phyloP scores from a whole-genome alignment of 2,113 vertebrate species.

The Brienomyrus brachyistius region DNA sequence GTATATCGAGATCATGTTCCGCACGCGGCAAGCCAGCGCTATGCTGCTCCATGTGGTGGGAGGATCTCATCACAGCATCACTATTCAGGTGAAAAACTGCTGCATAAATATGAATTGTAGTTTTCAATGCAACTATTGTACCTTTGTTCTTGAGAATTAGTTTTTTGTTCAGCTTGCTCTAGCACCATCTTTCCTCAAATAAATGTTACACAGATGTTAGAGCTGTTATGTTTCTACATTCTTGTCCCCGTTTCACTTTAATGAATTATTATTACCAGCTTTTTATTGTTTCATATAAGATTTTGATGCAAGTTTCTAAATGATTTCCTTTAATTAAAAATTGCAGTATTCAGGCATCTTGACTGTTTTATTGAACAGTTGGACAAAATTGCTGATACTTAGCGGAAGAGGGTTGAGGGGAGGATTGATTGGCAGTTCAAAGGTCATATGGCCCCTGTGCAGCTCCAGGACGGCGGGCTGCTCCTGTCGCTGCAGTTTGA shows the following conservation, averaged over 20 bases:
- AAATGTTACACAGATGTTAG: background rate
- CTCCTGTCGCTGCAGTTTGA: conserved; percentile 69
- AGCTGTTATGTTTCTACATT: background rate
- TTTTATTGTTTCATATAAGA: background rate
- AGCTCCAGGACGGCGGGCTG: conserved; percentile 72
- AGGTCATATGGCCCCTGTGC: conserved; percentile 11
- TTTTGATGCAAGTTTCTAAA: background rate
- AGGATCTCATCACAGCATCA: conserved; percentile 70
- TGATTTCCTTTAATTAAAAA: background rate
- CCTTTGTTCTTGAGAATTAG: background rate
- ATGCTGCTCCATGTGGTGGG: conserved; percentile 65
- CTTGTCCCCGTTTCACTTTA: background rate
- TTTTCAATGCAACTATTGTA: background rate
- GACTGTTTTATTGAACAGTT: background rate
- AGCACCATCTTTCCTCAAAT: background rate
- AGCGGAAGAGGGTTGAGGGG: background rate
- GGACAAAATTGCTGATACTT: background rate
- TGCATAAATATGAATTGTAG: background rate
- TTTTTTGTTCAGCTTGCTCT: background rate
- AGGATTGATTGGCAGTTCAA: background rate
- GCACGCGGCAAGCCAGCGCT: conserved; percentile 70
- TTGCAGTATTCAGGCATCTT: background rate
- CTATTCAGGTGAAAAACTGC: conserved; percentile 66
- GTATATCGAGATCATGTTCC: conserved; percentile 84
- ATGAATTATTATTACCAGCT: background rate